A percentile compares a stretch with the other conserved stretches of the same genome.
Conservation (phyloP, 2,113 vertebrate genomes). For the Zonotrichia leucophrys region DNA sequence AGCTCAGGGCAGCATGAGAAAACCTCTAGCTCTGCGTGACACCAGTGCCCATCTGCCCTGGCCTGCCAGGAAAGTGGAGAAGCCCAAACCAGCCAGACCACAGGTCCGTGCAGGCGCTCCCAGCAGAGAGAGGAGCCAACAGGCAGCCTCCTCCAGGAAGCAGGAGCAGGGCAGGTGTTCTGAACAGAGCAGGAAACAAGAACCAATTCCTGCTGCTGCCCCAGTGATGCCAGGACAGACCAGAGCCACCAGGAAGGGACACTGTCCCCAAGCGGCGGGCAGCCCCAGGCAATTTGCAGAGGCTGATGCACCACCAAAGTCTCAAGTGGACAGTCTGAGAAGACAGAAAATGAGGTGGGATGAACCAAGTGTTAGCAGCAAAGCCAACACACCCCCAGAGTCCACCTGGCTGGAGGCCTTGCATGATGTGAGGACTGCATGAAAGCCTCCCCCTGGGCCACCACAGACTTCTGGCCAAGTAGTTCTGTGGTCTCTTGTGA, state of each 20-base stretch:
- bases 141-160: not conserved
- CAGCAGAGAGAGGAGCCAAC: not conserved
- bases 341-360: not conserved
- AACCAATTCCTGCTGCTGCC: not conserved
- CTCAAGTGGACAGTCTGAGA: not conserved
- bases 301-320: not conserved
- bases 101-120: not conserved
- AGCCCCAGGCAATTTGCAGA: not conserved
- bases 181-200: not conserved
- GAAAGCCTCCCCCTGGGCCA: not conserved
- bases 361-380: not conserved
- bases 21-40: not conserved
- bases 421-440: not conserved
- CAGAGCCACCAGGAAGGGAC: not conserved
- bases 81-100: not conserved
- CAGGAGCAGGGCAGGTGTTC: not conserved
- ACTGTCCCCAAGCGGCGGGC: accelerated
- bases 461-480: not conserved
- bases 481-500: not conserved
- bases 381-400: not conserved
- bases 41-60: not conserved
- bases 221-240: not conserved
- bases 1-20: not conserved
- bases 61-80: not conserved
- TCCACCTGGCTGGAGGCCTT: not conserved